Evolutionary conservation across 1,140 invertebrate species (phyloP).

Genomic region (Solenopsis invicta): DNA sequence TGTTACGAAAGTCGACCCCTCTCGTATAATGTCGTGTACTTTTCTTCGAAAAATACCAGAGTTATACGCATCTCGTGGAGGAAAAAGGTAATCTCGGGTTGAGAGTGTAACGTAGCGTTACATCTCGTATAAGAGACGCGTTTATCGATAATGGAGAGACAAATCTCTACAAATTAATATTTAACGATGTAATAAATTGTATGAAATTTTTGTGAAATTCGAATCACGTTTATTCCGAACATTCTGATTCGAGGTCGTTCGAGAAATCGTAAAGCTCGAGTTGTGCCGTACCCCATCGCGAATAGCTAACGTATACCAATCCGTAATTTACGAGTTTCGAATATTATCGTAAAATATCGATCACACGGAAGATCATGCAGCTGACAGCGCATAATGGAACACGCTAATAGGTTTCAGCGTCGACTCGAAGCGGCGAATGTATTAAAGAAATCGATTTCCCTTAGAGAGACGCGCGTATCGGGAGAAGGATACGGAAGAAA

Average conservation of each 20-base stretch:
- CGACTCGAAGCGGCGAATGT: constrained; percentile 49
- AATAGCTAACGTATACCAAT: neutral
- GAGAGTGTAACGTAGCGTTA: neutral
- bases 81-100: neutral
- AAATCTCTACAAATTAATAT: neutral
- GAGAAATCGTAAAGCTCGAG: neutral
- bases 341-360: constrained; percentile 49
- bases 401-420: constrained; percentile 53
- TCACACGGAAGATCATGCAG: constrained; percentile 47
- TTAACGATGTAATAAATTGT: neutral
- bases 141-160: neutral
- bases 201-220: neutral
- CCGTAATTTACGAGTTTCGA: constrained; percentile 34
- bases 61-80: neutral
- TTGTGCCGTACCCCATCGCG: neutral
- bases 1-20: constrained; percentile 57
- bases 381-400: constrained; percentile 60
- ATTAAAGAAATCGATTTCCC: constrained; percentile 61
- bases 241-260: neutral
- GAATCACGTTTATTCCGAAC: neutral
- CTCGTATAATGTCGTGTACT: constrained; percentile 48
- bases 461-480: constrained; percentile 27
- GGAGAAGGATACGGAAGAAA: constrained; percentile 24
- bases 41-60: constrained; percentile 55
- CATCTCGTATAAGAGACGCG: neutral